Base-by-base conservation (phyloP, 2,888 invertebrate species). In the Plagodis pulveraria region DNA sequence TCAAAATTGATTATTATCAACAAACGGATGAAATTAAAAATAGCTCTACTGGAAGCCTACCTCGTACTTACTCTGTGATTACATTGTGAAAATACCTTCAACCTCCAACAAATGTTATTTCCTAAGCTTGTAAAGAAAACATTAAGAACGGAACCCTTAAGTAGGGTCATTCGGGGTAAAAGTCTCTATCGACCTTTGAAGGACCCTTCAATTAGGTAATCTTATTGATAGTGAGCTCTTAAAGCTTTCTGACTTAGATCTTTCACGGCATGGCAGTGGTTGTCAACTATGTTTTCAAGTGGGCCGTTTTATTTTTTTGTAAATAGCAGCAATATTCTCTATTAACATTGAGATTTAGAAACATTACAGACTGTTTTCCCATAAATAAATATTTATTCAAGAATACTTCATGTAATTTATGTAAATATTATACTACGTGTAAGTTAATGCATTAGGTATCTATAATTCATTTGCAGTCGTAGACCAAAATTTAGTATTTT, bases 201-300 rank as follows among this genome's bases (percentile, higher is more conserved):
- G 49, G 54, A 44, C 50, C 58, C 61, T 63, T 65, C 69, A 65
- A 70, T 69, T 67, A 65, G 58, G 67, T 67, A 70, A 70, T 69
- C 70, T 63, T 69, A 67, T 70, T 64, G 70, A 60, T 62, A 62
- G 54, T 58, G 38, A 60, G 58, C 59, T 56, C 58, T 59, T 65
- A 63, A 49, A 58, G 48, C 50, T 48, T 47, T 47, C 58, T 22
- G 32, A 50, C 58, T 59, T 50, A 55, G 52, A 58, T 59, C 46
- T 53, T 51, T 58, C 32, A 51, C 35, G 52, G 51, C 32, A 51
- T 32, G 52, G 51, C 50, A 55, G 34, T 36, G 50, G 55, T 50
- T 5, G 5, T 42, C 50, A 59, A 59, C 11, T 50, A 46, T 50
- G 9, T 38, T 32, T 32, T 43, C 49, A 43, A 46, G 22, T 2